Conservation (phyloP, 2,888 invertebrate species). For the Margaritifera margaritifera region DNA sequence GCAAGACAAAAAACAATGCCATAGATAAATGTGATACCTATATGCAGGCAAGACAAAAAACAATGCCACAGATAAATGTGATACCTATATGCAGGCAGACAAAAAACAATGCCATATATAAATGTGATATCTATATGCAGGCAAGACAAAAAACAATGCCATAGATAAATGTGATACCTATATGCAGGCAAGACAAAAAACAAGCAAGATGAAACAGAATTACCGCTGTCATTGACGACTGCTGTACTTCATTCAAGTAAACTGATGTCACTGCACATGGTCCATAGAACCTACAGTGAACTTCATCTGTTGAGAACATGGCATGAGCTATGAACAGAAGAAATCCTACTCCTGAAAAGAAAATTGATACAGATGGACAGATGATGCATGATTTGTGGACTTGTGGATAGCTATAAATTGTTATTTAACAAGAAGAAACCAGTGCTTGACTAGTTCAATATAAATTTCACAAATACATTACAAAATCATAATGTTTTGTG, state of each 20-base stretch:
- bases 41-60: background rate
- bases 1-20: background rate
- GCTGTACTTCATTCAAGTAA: conserved; percentile 60
- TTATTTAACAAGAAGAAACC: no score
- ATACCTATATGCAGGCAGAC: background rate
- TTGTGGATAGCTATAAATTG: no score
- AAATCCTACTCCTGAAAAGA: conserved; percentile 64
- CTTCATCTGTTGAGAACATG: conserved; percentile 61
- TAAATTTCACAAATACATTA: no score
- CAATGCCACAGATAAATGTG: no score
- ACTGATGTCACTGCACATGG: conserved; percentile 66
- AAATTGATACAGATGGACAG: background rate
- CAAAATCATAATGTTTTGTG: no score
- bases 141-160: background rate
- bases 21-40: no score
- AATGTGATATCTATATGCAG: no score
- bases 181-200: background rate
- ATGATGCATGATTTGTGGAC: no score
- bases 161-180: no score
- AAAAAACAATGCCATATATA: background rate
- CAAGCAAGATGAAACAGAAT: background rate
- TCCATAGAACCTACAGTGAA: conserved; percentile 68
- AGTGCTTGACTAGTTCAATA: no score
- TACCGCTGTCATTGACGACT: conserved; percentile 67
- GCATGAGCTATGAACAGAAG: conserved; percentile 71